Conservation (phyloP, 2,888 invertebrate genomes). For the Hirtodrosophila trivittata region DNA sequence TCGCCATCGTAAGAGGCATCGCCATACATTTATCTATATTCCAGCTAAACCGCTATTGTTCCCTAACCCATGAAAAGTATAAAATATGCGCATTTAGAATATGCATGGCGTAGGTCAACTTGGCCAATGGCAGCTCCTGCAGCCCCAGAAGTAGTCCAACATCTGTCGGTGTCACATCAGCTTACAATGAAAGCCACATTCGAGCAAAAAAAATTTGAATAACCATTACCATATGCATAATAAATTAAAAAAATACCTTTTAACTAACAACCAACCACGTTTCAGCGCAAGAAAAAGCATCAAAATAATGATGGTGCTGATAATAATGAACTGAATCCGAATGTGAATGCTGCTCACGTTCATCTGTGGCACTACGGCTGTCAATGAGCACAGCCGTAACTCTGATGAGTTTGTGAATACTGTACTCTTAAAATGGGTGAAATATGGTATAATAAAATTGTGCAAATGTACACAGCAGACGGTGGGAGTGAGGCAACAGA, state of each 20-base stretch:
- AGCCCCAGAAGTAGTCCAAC: not conserved
- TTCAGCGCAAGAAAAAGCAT: not conserved
- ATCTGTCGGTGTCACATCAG: constrained; percentile 19
- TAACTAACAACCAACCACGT: not conserved
- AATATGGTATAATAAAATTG: no score
- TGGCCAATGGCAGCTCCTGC: constrained; percentile 18
- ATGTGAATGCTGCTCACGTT: constrained; percentile 48
- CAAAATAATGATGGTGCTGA: constrained; percentile 23
- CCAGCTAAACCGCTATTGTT: constrained; percentile 1
- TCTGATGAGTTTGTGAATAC: constrained; percentile 46
- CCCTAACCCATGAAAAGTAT: not conserved
- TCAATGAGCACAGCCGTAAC: constrained; percentile 45
- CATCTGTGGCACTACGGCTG: constrained; percentile 31
- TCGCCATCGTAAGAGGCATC: no score
- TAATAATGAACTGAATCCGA: constrained; percentile 7
- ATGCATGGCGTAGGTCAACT: constrained; percentile 72
- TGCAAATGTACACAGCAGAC: no score
- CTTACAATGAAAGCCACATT: not conserved
- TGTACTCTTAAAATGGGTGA: not conserved
- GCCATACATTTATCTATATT: constrained; percentile 25
- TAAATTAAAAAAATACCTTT: constrained; percentile 8
- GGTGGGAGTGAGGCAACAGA: no score
- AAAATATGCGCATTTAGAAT: constrained; percentile 66
- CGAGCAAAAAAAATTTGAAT: constrained; percentile 14
- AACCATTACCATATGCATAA: constrained; percentile 28